Evolutionary conservation across 2,888 invertebrate genomes (phyloP).

Genomic region (Lycophotia porphyrea): DNA sequence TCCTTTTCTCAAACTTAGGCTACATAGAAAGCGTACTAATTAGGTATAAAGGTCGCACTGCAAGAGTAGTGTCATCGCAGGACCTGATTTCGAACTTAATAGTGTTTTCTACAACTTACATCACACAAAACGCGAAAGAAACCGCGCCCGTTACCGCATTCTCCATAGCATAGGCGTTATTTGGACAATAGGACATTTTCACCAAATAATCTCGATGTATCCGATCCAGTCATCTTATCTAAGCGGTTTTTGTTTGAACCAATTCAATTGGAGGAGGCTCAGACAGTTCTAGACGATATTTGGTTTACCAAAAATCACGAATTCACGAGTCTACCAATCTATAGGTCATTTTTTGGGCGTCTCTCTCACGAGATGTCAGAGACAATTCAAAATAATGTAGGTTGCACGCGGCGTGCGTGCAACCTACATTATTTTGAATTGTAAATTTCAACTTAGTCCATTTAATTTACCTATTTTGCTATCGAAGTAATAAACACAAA

Average conservation of each 20-base stretch:
- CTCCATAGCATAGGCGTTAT: background rate
- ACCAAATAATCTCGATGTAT: slow-evolving; percentile 35
- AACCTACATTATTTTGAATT: too few species aligned
- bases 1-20: background rate
- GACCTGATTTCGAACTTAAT: background rate
- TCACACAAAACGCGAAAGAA: background rate
- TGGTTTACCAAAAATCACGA: slow-evolving; percentile 54
- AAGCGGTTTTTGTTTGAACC: slow-evolving; percentile 46
- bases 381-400: too few species aligned
- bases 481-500: too few species aligned
- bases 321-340: slow-evolving; percentile 37
- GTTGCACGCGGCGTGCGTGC: too few species aligned
- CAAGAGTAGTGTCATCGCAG: background rate
- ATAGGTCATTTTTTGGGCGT: too few species aligned
- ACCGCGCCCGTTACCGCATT: background rate
- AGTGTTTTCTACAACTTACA: background rate
- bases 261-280: slow-evolving; percentile 29
- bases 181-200: slow-evolving; percentile 23
- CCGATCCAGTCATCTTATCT: slow-evolving; percentile 34
- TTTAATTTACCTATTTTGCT: too few species aligned
- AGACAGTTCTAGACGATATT: slow-evolving; percentile 36
- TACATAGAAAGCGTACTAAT: background rate
- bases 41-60: background rate
- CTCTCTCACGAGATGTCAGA: too few species aligned
- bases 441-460: too few species aligned